Percentiles rank a stretch among this genome's conserved stretches.
These are phyloP conservation scores for Perdita meconis DNA, from an alignment of 2,888 invertebrate genomes.

Conservation along the genomic window DNA sequence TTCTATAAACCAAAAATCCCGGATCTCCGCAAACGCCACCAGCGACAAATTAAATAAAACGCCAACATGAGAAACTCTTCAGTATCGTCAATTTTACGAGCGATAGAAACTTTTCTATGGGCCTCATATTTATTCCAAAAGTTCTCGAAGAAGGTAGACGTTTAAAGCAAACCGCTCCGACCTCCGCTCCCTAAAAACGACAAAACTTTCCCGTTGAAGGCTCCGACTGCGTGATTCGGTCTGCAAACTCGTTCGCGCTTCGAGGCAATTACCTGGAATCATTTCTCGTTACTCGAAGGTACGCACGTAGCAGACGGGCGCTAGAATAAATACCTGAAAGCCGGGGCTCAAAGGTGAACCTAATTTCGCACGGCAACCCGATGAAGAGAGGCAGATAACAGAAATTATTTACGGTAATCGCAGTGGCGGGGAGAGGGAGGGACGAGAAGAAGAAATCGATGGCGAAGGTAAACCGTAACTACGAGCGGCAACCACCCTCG, in stretches of 20 bases:
- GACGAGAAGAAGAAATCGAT: constrained; percentile 31
- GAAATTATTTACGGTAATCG: constrained; percentile 51
- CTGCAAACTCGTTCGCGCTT: not conserved
- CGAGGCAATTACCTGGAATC: constrained; percentile 21
- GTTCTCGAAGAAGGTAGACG: not conserved
- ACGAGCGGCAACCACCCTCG: no score
- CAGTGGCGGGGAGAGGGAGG: no score
- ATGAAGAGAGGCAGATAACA: constrained; percentile 1
- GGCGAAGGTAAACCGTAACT: constrained; percentile 27
- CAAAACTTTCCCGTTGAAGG: not conserved
- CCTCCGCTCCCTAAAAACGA: not conserved
- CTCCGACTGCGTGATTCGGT: not conserved
- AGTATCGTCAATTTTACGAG: no score
- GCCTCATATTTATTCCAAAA: no score
- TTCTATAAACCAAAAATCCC: no score
- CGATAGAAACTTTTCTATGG: no score
- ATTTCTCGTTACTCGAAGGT: constrained; percentile 28
- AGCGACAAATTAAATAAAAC: no score
- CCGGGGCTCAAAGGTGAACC: constrained; percentile 27
- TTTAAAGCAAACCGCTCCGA: not conserved
- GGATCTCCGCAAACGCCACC: no score
- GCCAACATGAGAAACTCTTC: no score
- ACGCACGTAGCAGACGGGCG: not conserved
- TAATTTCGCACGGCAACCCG: constrained; percentile 13
- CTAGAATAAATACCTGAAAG: constrained; percentile 23